Evolutionary conservation across 2,888 invertebrate genomes (phyloP).

Genomic region (Lithophane semibrunnea): DNA sequence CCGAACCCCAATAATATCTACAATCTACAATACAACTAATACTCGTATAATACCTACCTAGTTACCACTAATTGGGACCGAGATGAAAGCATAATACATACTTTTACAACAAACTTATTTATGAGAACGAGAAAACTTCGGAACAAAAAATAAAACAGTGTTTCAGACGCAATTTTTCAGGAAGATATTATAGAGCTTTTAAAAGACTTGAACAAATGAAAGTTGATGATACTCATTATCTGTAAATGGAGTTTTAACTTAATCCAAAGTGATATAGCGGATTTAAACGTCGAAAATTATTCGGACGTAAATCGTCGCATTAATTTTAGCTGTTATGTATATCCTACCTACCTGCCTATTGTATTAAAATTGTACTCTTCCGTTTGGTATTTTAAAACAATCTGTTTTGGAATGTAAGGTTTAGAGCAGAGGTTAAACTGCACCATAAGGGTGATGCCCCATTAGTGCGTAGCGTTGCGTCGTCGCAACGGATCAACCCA

Average conservation of each 20-base stretch:
- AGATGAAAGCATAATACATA: constrained; percentile 16
- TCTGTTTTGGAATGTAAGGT: too few species aligned
- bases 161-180: constrained; percentile 38
- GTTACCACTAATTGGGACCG: constrained; percentile 23
- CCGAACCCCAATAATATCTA: constrained; percentile 9
- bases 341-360: too few species aligned
- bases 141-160: constrained; percentile 46
- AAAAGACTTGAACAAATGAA: constrained; percentile 22
- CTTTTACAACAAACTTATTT: constrained; percentile 34
- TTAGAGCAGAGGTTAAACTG: too few species aligned
- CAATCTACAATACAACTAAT: too few species aligned
- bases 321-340: background rate
- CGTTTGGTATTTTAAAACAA: too few species aligned
- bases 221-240: constrained; percentile 24
- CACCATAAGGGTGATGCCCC: too few species aligned
- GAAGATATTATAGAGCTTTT: constrained; percentile 29
- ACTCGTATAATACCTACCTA: too few species aligned
- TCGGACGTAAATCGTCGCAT: background rate
- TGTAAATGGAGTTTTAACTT: constrained; percentile 14
- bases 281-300: background rate
- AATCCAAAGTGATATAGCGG: background rate
- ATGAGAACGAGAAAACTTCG: constrained; percentile 40
- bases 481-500: too few species aligned
- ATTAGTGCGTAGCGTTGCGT: too few species aligned
- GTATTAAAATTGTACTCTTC: too few species aligned